Evolutionary conservation across 2,113 vertebrate genomes (phyloP).

Genomic region (Oriolus oriolus): DNA sequence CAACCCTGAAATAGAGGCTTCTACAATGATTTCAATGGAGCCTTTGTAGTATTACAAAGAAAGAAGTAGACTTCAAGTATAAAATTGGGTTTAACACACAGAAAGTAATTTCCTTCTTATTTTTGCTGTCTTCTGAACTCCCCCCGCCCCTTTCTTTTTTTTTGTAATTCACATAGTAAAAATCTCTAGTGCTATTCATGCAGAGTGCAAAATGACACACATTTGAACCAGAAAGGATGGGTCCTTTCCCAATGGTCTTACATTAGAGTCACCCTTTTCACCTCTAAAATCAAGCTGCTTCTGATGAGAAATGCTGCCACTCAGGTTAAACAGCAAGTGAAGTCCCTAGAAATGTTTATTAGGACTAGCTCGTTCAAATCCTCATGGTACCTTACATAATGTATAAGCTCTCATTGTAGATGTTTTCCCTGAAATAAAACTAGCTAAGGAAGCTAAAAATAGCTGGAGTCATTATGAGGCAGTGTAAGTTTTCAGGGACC

Average conservation of each 20-base stretch:
- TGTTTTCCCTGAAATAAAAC: neutral
- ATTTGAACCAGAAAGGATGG: neutral
- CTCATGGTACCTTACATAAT: neutral
- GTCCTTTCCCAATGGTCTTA: neutral
- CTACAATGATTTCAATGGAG: neutral
- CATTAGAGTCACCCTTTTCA: neutral
- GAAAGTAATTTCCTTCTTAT: neutral
- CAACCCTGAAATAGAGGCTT: neutral
- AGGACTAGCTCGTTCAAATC: neutral
- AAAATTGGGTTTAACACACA: neutral
- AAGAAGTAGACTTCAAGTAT: neutral
- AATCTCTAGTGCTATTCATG: neutral
- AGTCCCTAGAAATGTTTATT: neutral
- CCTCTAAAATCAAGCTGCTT: neutral
- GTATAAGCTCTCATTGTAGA: neutral
- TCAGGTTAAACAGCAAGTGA: neutral
- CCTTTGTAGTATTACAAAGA: neutral
- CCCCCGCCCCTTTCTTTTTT: neutral
- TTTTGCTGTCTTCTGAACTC: neutral
- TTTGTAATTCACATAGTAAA: neutral
- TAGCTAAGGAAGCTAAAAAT: neutral
- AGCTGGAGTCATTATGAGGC: neutral
- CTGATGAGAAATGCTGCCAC: neutral
- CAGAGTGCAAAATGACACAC: neutral
- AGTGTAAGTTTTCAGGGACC: neutral